Evolutionary conservation across 2,797 vertebrate species (phyloP), one percentile per base, ranked within the genome.

Genomic region (Aratinga solstitialis): DNA sequence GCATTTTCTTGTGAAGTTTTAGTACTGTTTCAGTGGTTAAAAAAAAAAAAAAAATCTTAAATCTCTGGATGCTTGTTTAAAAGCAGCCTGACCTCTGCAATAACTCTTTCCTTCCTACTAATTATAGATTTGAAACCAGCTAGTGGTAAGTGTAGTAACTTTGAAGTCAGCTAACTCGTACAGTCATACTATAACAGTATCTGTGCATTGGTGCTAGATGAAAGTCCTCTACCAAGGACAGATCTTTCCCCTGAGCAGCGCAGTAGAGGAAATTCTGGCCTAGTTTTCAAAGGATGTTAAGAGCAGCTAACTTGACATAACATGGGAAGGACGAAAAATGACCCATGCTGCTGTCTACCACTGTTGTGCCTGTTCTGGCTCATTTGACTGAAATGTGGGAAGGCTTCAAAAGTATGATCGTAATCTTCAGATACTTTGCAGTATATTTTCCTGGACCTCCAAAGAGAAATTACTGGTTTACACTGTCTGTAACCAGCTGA

Each of bases 1-100:
- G 50, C 89, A 84, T 50, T 84, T 65, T 85, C 58, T 84, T 92
- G 36, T 85, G 45, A 87, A 72, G 47, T 89, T 91, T 88, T 82
- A 94, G 72, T 93, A 68, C 74, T 29, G 29, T 94, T 94, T 74
- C 63, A 85, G 36, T 92, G 93, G 51, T 87, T 66, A 73, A 73
- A 77, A 95, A 96, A 84, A 80, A 42, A 27, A 21, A 29, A 61
- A 36, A 21, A 27, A 63, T 34, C 42, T 77, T 72, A 21, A 36
- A 54, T 80, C 23, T 80, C 30, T 29, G 29, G 22, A 87, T 19
- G 48, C 32, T 87, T 71, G 36, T 63, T 95, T 63, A 54, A 76
- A 82, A 87, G 77, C 21, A 74, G 10, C 21, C 30, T 81, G 73
- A 82, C 32, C 27, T 77, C 48, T 50, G 43, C 40, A 63, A 26